Conservation (phyloP, 1,140 invertebrate genomes). For the Macrobrachium nipponense region DNA sequence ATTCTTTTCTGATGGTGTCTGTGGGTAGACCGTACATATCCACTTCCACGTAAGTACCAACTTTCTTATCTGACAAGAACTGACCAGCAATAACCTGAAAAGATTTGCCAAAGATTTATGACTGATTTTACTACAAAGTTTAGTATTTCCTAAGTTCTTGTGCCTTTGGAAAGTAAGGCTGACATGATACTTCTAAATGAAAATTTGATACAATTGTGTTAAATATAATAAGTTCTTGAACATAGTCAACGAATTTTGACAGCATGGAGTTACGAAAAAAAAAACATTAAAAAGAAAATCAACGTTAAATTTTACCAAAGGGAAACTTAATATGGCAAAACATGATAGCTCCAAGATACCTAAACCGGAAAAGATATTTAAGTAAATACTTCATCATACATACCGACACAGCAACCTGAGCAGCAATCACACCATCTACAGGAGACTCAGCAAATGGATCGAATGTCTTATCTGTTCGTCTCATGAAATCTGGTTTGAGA, state of each 20-base stretch:
- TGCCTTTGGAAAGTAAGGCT: background rate
- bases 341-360: background rate
- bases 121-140: background rate
- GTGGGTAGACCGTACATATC: slow-evolving; percentile 99
- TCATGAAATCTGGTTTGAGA: slow-evolving; percentile 99
- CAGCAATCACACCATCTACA: slow-evolving; percentile 99
- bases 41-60: slow-evolving; percentile 98
- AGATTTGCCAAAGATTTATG: background rate
- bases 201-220: no score
- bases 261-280: no score
- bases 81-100: slow-evolving; percentile 97
- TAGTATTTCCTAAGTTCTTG: background rate
- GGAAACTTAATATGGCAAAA: background rate
- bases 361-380: background rate
- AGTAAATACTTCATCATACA: slow-evolving; percentile 18
- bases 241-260: no score
- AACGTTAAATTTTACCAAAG: no score
- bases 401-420: slow-evolving; percentile 96
- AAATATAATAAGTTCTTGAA: no score
- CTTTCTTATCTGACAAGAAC: slow-evolving; percentile 99
- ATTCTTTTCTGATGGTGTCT: slow-evolving; percentile 98
- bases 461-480: slow-evolving; percentile 93
- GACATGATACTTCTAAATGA: no score
- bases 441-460: slow-evolving; percentile 99
- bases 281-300: no score